Conservation (phyloP, 2,888 invertebrate genomes). For the Sympetrum striolatum region DNA sequence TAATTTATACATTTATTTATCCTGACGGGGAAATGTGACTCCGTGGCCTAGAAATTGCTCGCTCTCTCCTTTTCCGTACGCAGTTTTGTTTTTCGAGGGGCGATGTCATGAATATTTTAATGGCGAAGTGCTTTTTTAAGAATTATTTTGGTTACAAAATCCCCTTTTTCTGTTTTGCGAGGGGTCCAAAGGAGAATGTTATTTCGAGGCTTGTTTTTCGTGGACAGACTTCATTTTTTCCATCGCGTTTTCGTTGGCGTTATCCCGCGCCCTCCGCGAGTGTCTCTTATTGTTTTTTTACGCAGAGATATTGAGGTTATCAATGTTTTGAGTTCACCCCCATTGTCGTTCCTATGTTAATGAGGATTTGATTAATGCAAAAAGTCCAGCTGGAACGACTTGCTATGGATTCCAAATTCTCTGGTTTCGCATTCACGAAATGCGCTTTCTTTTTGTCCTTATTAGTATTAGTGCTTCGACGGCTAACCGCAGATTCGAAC, state of each 20-base stretch:
- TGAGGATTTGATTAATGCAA: no score
- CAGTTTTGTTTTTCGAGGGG: background rate
- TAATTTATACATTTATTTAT: background rate
- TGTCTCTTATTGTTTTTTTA: no score
- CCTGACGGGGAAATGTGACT: background rate
- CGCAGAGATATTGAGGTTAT: background rate
- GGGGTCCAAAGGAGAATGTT: background rate
- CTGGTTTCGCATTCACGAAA: background rate
- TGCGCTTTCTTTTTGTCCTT: no score
- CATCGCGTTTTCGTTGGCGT: no score
- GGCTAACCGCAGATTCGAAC: no score
- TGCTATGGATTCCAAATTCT: background rate
- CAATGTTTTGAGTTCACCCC: background rate
- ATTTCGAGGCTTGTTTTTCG: background rate
- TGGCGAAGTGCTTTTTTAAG: background rate
- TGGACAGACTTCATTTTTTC: no score
- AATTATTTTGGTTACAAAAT: background rate
- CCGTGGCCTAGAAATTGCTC: background rate
- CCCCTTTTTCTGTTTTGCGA: background rate
- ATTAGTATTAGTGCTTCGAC: no score
- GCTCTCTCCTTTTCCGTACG: background rate
- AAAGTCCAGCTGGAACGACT: no score
- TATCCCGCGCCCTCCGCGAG: no score
- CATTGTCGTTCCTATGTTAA: background rate
- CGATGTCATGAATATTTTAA: constrained; percentile 27